These are phyloP conservation scores for Polymixis flavicincta DNA, from an alignment of 2,888 invertebrate genomes.

Conservation along the genomic window DNA sequence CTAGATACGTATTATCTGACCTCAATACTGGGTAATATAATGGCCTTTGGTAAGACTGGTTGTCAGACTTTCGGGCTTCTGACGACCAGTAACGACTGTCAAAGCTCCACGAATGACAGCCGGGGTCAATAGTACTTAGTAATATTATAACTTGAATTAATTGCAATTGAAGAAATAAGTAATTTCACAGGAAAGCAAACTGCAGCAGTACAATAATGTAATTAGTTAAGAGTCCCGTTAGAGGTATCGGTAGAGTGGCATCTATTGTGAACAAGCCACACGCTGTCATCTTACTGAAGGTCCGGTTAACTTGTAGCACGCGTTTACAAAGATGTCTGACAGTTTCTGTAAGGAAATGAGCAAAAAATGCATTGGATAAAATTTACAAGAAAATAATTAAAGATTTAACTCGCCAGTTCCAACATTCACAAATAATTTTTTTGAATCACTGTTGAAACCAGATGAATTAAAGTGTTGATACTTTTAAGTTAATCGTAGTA, in stretches of 20 bases:
- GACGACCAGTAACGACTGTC: too few relatives aligned
- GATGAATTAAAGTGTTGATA: too few relatives aligned
- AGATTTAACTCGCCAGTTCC: neutral
- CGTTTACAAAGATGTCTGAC: constrained; percentile 12
- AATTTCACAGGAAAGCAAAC: constrained; percentile 8
- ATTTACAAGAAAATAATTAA: neutral
- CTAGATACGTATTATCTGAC: too few relatives aligned
- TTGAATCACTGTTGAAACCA: too few relatives aligned
- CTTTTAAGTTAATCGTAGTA: neutral
- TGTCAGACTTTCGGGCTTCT: too few relatives aligned
- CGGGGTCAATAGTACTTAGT: too few relatives aligned
- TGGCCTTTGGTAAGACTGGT: too few relatives aligned
- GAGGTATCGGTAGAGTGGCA: constrained; percentile 20
- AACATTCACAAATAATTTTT: neutral
- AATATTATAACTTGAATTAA: too few relatives aligned
- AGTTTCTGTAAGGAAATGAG: neutral
- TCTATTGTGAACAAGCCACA: constrained; percentile 26
- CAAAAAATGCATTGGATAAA: neutral
- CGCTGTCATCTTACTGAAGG: constrained; percentile 32
- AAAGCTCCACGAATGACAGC: too few relatives aligned
- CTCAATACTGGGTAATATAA: too few relatives aligned
- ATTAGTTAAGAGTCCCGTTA: neutral
- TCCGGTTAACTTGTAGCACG: constrained; percentile 21
- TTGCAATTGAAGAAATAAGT: neutral
- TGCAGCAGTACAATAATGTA: constrained; percentile 18